Evolutionary conservation across 2,113 vertebrate species (phyloP).

Genomic region (Sisor rabdophorus): DNA sequence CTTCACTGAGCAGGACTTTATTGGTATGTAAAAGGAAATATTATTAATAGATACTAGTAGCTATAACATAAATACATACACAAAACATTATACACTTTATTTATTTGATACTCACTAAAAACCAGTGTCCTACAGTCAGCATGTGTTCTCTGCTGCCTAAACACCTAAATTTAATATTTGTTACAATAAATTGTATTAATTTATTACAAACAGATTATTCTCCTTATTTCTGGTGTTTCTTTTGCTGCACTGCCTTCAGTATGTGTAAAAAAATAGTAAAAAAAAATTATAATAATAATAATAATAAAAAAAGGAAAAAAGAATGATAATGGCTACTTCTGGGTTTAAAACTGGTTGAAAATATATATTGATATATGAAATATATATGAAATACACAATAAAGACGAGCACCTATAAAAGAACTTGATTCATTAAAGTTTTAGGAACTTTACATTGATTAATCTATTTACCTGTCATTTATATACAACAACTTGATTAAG

Average conservation of each 20-base stretch:
- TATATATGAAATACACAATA: neutral
- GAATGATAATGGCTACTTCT: neutral
- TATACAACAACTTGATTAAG: neutral
- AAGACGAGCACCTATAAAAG: neutral
- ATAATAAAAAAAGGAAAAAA: neutral
- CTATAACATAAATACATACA: neutral
- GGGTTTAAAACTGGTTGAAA: neutral
- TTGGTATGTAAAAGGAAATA: conserved; percentile 58
- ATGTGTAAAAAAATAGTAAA: too few species aligned
- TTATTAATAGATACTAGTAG: neutral
- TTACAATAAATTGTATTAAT: too few species aligned
- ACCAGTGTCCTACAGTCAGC: too few species aligned
- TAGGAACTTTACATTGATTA: neutral
- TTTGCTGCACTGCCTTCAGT: too few species aligned
- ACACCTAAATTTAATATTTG: too few species aligned
- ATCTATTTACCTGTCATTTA: neutral
- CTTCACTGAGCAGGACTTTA: conserved; percentile 68
- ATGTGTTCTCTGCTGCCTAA: too few species aligned
- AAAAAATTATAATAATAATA: too few species aligned
- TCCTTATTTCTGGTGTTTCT: too few species aligned
- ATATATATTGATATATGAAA: too few species aligned
- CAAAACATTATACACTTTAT: neutral
- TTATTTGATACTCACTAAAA: neutral
- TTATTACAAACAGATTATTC: too few species aligned
- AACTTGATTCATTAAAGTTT: neutral